Evolutionary conservation across 1,140 invertebrate genomes (phyloP), one percentile per base, ranked within the genome.

Genomic region (Sweltsa coloradensis): DNA sequence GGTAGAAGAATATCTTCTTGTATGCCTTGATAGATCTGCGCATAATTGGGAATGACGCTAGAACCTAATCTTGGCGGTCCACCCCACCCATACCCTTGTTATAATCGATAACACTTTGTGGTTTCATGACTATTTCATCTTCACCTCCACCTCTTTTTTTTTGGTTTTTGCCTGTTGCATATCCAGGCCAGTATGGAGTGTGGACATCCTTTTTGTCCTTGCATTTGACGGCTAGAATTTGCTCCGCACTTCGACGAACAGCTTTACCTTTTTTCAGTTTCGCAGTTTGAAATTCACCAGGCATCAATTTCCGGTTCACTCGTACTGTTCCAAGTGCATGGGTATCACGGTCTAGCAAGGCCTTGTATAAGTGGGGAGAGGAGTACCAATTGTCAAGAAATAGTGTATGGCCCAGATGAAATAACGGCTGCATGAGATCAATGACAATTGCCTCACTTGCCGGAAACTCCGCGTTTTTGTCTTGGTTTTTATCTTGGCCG

Each of bases 251-350:
- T 40, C 42, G 34, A 14, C 16, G 22, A 31, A 0, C 21, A 13
- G 22, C 16, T 41, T 56, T 51, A 4, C 51, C 34, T 19, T 53
- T 55, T 43, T 21, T 9, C 4, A 16, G n/a, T n/a, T n/a, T n/a
- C n/a, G n/a, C n/a, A n/a, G n/a, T n/a, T 47, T 19, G 21, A 6
- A 51, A 41, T 6, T 52, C 42, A 42, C 49, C 42, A 2, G 49
- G 48, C 53, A 56, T 56, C 48, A 54, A 52, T 55, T 55, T 13
- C 48, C 48, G 40, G 14, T 56, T 43, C 1, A 18, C 25, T 34
- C 50, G 37, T 5, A 56, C 54, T 41, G 52, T 54, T 19, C 52
- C 47, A 18, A 55, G 34, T 3, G 18, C 53, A 42, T 53, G 40
- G 11, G 11, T 51, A 24, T 54, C 34, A 16, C 16, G 46, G 5